phyloP scores from a whole-genome alignment of 53 echinoderm and acorn worm genomes.

The Apostichopus leukothele region DNA sequence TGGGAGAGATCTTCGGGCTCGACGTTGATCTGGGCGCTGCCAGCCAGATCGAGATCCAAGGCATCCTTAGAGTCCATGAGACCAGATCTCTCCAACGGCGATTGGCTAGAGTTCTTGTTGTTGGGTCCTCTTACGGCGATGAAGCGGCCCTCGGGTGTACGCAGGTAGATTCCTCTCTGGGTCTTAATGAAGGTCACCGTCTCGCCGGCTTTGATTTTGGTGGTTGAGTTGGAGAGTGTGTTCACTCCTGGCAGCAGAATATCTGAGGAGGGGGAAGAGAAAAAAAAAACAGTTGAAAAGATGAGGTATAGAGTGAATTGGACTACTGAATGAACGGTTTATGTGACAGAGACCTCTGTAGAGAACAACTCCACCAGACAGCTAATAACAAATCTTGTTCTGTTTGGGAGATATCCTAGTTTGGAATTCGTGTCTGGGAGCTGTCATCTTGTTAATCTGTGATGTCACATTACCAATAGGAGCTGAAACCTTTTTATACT shows the following conservation, averaged over 20 bases:
- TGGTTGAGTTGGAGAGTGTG: slow-evolving; percentile 61
- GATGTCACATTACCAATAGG: too few species aligned
- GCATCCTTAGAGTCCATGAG: not conserved
- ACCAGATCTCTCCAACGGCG: not conserved
- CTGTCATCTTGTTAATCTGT: too few species aligned
- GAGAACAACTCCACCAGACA: too few species aligned
- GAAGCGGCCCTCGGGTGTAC: slow-evolving; percentile 88
- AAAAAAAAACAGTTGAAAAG: not conserved
- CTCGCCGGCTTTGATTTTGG: slow-evolving; percentile 91
- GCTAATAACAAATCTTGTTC: too few species aligned
- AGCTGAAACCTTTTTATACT: too few species aligned
- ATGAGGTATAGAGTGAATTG: too few species aligned
- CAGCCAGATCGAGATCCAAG: not conserved
- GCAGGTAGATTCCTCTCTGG: slow-evolving; percentile 91
- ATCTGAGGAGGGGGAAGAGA: slow-evolving; percentile 52
- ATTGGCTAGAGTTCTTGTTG: slow-evolving; percentile 27
- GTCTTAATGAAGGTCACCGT: slow-evolving; percentile 94
- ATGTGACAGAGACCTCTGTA: too few species aligned
- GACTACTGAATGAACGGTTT: too few species aligned
- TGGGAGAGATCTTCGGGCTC: not conserved
- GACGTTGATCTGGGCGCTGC: not conserved
- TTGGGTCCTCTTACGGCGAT: slow-evolving; percentile 82
- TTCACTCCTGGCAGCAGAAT: slow-evolving; percentile 82
- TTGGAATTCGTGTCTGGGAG: too few species aligned
- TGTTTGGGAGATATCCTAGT: too few species aligned